phyloP scores from a whole-genome alignment of 2,888 invertebrate species.

The Drosophila infuscata region DNA sequence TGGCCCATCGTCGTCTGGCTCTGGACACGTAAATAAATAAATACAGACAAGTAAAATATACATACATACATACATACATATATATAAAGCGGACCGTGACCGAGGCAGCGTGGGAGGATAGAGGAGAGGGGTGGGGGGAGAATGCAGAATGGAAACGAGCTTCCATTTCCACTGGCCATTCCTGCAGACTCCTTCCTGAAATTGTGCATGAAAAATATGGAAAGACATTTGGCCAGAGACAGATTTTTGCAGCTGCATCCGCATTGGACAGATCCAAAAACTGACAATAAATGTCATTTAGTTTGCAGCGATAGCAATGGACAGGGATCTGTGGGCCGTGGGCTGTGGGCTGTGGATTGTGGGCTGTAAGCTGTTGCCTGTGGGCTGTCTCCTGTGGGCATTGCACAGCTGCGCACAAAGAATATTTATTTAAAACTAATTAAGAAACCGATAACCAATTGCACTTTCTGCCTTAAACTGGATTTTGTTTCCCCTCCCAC shows the following conservation, averaged over 20 bases:
- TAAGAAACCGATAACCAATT: conserved; percentile 42
- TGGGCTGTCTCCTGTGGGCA: background rate
- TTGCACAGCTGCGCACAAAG: conserved; percentile 35
- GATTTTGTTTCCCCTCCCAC: background rate
- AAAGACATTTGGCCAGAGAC: conserved; percentile 54
- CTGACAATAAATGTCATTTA: conserved; percentile 75
- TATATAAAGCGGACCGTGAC: conserved; percentile 3
- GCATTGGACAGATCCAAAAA: conserved; percentile 42
- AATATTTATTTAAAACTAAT: conserved; percentile 54
- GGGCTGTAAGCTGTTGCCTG: background rate
- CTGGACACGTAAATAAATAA: conserved; percentile 75
- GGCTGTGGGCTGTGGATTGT: background rate
- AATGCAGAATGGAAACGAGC: conserved; percentile 25
- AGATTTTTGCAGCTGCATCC: conserved; percentile 60
- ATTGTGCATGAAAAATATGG: conserved; percentile 59
- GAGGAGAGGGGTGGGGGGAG: background rate
- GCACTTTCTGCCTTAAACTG: conserved; percentile 21
- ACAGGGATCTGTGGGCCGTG: background rate
- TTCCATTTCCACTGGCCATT: conserved; percentile 27
- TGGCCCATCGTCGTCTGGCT: conserved; percentile 41
- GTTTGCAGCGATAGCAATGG: conserved; percentile 36
- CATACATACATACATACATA: conserved; percentile 19
- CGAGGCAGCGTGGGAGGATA: background rate
- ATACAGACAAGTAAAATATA: conserved; percentile 55
- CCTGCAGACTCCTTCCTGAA: conserved; percentile 29